Base-by-base conservation (phyloP, 2,888 invertebrate genomes). In the Axea sp. region DNA sequence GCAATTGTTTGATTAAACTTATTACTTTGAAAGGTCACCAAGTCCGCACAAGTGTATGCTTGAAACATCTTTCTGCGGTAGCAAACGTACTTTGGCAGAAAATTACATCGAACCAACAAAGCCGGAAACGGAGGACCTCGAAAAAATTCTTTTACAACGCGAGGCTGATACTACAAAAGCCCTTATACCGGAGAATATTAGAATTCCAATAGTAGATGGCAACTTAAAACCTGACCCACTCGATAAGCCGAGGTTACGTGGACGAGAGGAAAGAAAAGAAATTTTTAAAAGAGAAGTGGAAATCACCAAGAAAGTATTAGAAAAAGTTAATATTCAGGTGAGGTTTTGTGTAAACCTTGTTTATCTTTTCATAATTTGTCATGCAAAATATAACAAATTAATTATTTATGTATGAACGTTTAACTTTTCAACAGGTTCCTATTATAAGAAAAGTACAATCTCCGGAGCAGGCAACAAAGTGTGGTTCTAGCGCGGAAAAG, bases 1-100 rank as follows among this genome's bases (percentile, higher is more conserved):
- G n/a, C n/a, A n/a, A n/a, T n/a, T n/a, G n/a, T n/a, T n/a, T n/a
- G n/a, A n/a, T n/a, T n/a, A n/a, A 26, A 45, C 0, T 6, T 24
- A 12, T 15, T 43, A 1, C n/a, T 22, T 57, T 17, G 9, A 2
- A 49, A 91, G 94, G 72, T 94, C 94, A 19, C 95, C 96, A 1
- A 96, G 96, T 7, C 96, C 96, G n/a, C 96, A 96, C 89, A 94
- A 94, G 87, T 95, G 95, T 92, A 89, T 96, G 57, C 89, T 96
- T 65, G 96, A 96, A 88, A 96, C 96, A 0, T 96, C 96, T 0
- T 96, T 96, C 86, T 96, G 96, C 87, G 96, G 96, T 0, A 93
- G 93, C 45, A 95, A 95, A 82, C 93, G 95, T 0, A 90, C 91
- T 53, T 88, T 86, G 15, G 82, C 82, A 2, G 85, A 84, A 55